Evolutionary conservation across 2,888 invertebrate species (phyloP), one percentile per base, ranked within the genome.

Genomic region (Venusia cambrica): DNA sequence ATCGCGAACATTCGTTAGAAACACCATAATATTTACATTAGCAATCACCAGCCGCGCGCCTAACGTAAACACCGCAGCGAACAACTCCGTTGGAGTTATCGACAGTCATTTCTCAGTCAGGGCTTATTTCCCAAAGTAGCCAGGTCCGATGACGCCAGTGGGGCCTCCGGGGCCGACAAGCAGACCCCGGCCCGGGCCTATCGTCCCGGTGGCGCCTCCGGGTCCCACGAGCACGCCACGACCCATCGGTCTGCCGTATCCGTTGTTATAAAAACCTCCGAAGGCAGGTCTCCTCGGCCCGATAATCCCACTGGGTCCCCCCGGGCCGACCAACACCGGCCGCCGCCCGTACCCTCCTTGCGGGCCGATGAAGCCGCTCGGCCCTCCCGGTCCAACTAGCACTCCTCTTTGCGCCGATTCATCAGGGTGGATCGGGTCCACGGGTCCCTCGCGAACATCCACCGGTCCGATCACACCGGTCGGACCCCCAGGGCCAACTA

Each of bases 151-250:
- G 5, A 52, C 53, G 2, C 80, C 83, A 0, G 74, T 73, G 9
- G 81, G 81, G 1, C 84, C 84, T 0, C 87, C 88, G 1, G 89
- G 88, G 1, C 89, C 90, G 2, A 56, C 55, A 4, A 64, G 43
- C 5, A 66, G 21, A 7, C 47, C 56, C n/a, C 66, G 56, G 7
- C 57, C 44, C 7, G 69, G 64, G 4, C 74, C 69, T 16, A 69
- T 64, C 14, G 50, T 40, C 1, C 72, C 75, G 0, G 70, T 72
- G 1, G 74, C 74, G 3, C 80, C 78, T 0, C 78, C 84, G 0
- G 89, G 87, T 0, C 88, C 88, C 1, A 83, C 56, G 5, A 59
- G 57, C 19, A 88, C 16, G 3, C 62, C 61, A 16, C 51, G 48
- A 5, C 62, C 44, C 69, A 52, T 73, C 70, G 45, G 57, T 5